phyloP scores from a whole-genome alignment of 2,888 invertebrate genomes.

The Tortrix viridana region DNA sequence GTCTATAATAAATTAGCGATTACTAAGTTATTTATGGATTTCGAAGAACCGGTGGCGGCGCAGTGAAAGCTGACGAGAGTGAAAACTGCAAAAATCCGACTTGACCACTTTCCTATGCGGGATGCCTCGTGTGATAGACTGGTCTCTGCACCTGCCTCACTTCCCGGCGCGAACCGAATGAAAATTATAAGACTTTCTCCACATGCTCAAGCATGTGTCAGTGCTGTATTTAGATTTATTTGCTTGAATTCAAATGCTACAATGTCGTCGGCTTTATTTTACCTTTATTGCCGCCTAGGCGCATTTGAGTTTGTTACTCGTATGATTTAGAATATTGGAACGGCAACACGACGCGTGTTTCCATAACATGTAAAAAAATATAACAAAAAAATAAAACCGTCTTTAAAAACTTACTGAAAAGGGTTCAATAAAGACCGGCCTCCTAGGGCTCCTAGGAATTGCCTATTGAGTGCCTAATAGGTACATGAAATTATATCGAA shows the following conservation, averaged over 20 bases:
- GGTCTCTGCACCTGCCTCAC: constrained; percentile 48
- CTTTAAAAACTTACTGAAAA: no score
- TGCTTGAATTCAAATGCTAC: constrained; percentile 15
- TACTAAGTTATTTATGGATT: constrained; percentile 29
- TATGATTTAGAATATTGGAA: no score
- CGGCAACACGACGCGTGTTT: no score
- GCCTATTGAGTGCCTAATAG: no score
- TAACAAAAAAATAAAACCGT: no score
- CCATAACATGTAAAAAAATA: no score
- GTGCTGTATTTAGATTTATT: constrained; percentile 30
- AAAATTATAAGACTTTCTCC: constrained; percentile 37
- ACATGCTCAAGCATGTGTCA: constrained; percentile 41
- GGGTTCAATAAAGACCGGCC: no score
- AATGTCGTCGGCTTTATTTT: constrained; percentile 21
- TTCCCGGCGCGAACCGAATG: constrained; percentile 32
- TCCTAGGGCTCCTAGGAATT: no score
- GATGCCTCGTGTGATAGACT: constrained; percentile 55
- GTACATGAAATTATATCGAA: no score
- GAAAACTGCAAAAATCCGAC: constrained; percentile 71
- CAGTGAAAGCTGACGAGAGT: constrained; percentile 68
- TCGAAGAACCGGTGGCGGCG: constrained; percentile 33
- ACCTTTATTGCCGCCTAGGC: constrained; percentile 24
- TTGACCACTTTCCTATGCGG: constrained; percentile 67
- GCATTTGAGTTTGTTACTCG: constrained; percentile 10
- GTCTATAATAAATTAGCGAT: constrained; percentile 31